These are phyloP conservation scores for Nebria salina DNA, from an alignment of 2,888 invertebrate species.

Conservation along the genomic window DNA sequence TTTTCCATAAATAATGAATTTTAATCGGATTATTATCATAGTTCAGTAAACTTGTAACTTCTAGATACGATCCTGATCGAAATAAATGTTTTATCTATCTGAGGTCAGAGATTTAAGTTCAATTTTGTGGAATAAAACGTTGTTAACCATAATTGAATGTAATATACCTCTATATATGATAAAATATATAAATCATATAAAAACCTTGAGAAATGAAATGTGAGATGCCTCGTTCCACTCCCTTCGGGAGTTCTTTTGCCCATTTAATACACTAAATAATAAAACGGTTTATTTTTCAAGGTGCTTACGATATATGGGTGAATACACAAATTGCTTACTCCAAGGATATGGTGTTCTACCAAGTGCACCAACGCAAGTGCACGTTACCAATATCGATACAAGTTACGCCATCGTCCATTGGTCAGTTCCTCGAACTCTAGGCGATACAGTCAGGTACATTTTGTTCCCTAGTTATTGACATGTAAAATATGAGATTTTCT, in stretches of 20 bases:
- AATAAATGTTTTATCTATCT: neutral
- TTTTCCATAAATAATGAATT: too few species aligned
- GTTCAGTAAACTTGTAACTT: too few species aligned
- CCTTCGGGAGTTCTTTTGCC: too few species aligned
- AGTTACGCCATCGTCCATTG: conserved; percentile 83
- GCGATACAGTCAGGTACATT: conserved; percentile 71
- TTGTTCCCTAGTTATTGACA: conserved; percentile 57
- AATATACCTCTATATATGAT: neutral
- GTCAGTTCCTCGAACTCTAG: conserved; percentile 75
- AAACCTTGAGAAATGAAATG: too few species aligned
- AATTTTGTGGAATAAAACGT: neutral
- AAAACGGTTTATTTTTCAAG: conserved; percentile 58
- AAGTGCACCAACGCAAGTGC: conserved; percentile 74
- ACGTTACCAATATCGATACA: conserved; percentile 77
- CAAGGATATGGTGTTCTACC: conserved; percentile 87
- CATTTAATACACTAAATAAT: too few species aligned
- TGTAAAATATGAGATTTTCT: neutral
- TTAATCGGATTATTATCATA: too few species aligned
- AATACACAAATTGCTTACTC: conserved; percentile 83
- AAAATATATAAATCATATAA: neutral
- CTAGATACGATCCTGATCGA: neutral
- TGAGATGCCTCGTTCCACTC: too few species aligned
- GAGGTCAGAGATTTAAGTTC: neutral
- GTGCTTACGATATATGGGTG: conserved; percentile 83
- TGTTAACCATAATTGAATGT: neutral